Base-by-base conservation (phyloP, 2,888 invertebrate species). In the Drosophila picticornis region DNA sequence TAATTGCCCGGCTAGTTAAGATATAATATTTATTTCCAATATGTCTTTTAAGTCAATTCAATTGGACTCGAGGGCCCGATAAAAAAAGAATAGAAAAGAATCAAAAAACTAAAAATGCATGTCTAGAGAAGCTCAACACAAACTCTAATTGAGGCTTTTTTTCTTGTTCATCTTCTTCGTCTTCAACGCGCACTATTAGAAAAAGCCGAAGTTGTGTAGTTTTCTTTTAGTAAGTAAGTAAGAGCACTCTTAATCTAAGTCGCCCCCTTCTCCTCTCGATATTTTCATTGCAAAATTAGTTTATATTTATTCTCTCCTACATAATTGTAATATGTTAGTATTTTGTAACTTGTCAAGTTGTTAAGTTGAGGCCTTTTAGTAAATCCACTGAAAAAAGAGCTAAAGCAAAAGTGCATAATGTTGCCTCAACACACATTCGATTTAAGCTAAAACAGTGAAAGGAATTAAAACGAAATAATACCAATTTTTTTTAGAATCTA, bases 281-380 rank as follows among this genome's bases (percentile, higher is more conserved):
- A 67, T 62, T 74, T 59, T 59, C 27, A 32, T 61, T 43, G 29
- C 60, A 58, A 64, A 32, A 52, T 60, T 52, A 57, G 50, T 64
- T 56, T 56, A 32, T 64, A 67, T 78, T 78, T 60, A 75, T 79
- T 53, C 59, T 60, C 61, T 60, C 40, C 51, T 56, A 53, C 48
- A 61, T 76, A 63, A 57, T 16, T 73, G 50, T 65, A 71, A 89
- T 83, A 75, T 83, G 79, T 89, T 89, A 85, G 90, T 84, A 84
- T 87, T 84, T 75, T 66, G 76, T 80, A 89, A 61, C 71, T 63
- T 63, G 69, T 77, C 87, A 89, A 84, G 86, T 84, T 86, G 90
- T 87, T 87, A 38, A 56, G 81, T 85, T 88, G 86, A 83, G 86
- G 90, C 86, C 88, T 88, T 81, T 75, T 79, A 83, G 75, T 72